A percentile compares a stretch with the other conserved stretches of the same genome.
phyloP scores from a whole-genome alignment of 1,140 invertebrate species.

The Oscheius sp. region DNA sequence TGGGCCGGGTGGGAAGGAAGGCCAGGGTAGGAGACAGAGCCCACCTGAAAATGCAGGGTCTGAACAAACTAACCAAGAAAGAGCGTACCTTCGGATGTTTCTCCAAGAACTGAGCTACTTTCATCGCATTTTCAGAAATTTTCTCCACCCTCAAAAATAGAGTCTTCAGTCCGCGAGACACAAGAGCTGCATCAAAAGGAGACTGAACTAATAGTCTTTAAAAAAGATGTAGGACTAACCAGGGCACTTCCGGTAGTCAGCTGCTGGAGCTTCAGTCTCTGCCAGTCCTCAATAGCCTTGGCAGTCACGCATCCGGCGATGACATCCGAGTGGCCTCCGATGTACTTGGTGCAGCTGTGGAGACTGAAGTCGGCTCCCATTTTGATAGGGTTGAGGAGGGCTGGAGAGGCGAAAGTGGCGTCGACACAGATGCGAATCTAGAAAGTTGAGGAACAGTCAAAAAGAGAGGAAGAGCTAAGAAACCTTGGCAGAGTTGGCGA shows the following conservation, averaged over 20 bases:
- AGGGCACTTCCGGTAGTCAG: constrained; percentile 31
- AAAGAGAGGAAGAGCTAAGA: too few relatives aligned
- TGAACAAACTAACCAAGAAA: not conserved
- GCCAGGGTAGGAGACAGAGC: constrained; percentile 19
- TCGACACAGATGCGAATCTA: constrained; percentile 26
- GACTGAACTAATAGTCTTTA: constrained; percentile 9
- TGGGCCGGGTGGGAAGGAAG: constrained; percentile 11
- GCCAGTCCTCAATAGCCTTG: constrained; percentile 5
- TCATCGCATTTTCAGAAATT: constrained; percentile 25
- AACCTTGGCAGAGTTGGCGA: not conserved
- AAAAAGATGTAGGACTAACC: not conserved
- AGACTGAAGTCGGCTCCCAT: constrained; percentile 23
- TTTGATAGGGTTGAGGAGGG: constrained; percentile 7
- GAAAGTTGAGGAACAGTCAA: too few relatives aligned
- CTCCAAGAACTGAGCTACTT: constrained; percentile 20
- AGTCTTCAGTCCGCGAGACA: constrained; percentile 25
- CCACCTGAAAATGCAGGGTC: constrained; percentile 2
- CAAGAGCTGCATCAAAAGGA: constrained; percentile 23
- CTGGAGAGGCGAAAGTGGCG: constrained; percentile 31
- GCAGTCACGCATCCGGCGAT: constrained; percentile 28
- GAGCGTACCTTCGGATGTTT: constrained; percentile 10
- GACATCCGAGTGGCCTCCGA: constrained; percentile 31
- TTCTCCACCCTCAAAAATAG: constrained; percentile 15
- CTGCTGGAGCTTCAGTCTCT: constrained; percentile 26
- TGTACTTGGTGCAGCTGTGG: constrained; percentile 34